Conservation (phyloP, 1,140 invertebrate genomes). For the Drosophila subobscura region DNA sequence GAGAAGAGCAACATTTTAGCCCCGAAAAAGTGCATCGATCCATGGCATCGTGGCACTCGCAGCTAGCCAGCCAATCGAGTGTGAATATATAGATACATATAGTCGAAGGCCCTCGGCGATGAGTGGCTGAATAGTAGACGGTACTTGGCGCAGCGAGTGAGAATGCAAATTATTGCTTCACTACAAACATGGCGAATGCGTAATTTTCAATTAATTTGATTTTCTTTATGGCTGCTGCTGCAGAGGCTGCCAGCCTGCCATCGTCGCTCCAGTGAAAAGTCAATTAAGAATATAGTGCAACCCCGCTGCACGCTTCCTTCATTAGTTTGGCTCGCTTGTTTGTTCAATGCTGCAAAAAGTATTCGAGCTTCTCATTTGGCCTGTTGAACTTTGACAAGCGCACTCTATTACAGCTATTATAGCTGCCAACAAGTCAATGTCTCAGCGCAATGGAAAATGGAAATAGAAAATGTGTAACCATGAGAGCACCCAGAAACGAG, state of each 20-base stretch:
- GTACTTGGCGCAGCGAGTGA: slow-evolving; percentile 21
- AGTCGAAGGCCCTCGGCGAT: slow-evolving; percentile 41
- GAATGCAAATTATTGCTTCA: slow-evolving; percentile 43
- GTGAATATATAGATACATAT: slow-evolving; percentile 17
- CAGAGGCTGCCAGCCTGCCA: slow-evolving; percentile 11
- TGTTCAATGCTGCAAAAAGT: slow-evolving; percentile 41
- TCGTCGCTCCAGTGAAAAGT: slow-evolving; percentile 54
- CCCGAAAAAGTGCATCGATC: slow-evolving; percentile 26
- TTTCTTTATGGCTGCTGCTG: slow-evolving; percentile 37
- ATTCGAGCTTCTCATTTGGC: slow-evolving; percentile 51
- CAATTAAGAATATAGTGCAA: slow-evolving; percentile 69
- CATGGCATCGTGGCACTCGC: slow-evolving; percentile 33
- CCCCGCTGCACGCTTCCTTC: slow-evolving; percentile 5
- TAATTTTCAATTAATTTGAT: slow-evolving; percentile 79
- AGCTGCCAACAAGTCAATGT: slow-evolving; percentile 2
- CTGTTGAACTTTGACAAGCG: slow-evolving; percentile 62
- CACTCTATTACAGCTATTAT: slow-evolving; percentile 10
- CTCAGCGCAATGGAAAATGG: slow-evolving; percentile 3
- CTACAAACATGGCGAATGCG: slow-evolving; percentile 58
- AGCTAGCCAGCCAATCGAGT: slow-evolving; percentile 38
- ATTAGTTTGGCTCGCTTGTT: slow-evolving; percentile 19
- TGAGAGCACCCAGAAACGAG: slow-evolving; percentile 5
- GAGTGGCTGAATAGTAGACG: slow-evolving; percentile 16
- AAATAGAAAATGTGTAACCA: slow-evolving; percentile 24
- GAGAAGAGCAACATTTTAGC: slow-evolving; percentile 21